These are phyloP conservation scores for Cladorhizidae sp. DNA, from an alignment of 37 sponge, comb jelly and placozoan species.

Conservation along the genomic window DNA sequence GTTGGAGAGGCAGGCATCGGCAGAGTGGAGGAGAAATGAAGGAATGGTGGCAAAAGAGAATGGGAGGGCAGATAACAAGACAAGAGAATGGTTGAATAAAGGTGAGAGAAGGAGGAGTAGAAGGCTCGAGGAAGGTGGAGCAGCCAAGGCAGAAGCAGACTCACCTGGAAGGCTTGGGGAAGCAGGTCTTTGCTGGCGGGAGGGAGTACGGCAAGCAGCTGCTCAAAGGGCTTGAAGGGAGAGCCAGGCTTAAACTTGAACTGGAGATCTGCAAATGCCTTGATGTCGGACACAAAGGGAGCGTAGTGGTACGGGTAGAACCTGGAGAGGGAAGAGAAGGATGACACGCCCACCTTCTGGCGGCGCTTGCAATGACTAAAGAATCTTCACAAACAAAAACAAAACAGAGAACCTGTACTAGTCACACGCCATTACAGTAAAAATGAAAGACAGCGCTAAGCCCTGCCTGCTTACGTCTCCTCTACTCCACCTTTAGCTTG, in stretches of 20 bases:
- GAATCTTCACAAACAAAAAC: too few species aligned
- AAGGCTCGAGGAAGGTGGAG: not conserved
- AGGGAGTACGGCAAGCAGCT: slow-evolving; percentile 95
- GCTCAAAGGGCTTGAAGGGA: slow-evolving; percentile 94
- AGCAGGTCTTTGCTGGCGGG: slow-evolving; percentile 85
- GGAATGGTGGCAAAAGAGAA: too few species aligned
- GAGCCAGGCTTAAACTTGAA: slow-evolving; percentile 83
- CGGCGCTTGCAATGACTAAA: too few species aligned
- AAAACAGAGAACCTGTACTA: too few species aligned
- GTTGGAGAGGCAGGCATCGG: too few species aligned
- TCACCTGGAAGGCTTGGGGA: slow-evolving; percentile 83
- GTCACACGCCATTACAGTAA: too few species aligned
- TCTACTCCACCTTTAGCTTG: too few species aligned
- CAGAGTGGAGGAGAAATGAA: too few species aligned
- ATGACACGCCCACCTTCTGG: not conserved
- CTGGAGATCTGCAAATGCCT: slow-evolving; percentile 41
- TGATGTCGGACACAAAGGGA: slow-evolving; percentile 94
- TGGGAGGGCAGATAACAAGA: too few species aligned
- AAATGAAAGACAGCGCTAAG: too few species aligned
- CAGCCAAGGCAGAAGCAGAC: not conserved
- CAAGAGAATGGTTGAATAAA: not conserved
- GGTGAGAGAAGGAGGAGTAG: not conserved
- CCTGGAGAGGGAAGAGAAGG: slow-evolving; percentile 27
- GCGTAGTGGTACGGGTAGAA: slow-evolving; percentile 98
- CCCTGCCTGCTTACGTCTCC: too few species aligned